Conservation (phyloP, 2,888 invertebrate species). For the Scaptodrosophila latifasciaeformis region DNA sequence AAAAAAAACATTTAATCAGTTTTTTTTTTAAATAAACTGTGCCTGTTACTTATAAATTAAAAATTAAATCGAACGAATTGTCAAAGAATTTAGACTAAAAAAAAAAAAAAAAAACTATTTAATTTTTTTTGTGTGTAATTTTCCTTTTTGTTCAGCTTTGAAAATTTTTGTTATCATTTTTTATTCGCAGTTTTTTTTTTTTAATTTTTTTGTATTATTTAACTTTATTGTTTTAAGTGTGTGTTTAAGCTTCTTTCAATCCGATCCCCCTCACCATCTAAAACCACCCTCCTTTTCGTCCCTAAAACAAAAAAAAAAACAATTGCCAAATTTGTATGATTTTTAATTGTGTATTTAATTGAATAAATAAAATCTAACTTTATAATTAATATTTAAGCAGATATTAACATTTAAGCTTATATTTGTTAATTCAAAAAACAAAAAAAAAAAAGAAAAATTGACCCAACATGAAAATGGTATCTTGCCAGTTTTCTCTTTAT, state of each 20-base stretch:
- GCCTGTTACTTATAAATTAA: constrained; percentile 7
- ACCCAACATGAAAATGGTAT: constrained; percentile 16
- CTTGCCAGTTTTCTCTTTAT: constrained; percentile 1
- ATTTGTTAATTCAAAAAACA: constrained; percentile 41
- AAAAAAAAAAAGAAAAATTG: constrained; percentile 15
- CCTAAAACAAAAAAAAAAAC: no score
- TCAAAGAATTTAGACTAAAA: background rate
- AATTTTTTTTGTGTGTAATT: constrained; percentile 5
- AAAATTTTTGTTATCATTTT: constrained; percentile 18
- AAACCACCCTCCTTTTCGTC: no score
- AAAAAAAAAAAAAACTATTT: background rate
- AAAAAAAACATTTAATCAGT: constrained; percentile 5
- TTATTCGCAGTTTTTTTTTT: constrained; percentile 30
- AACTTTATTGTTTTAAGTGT: no score
- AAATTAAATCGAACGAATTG: background rate
- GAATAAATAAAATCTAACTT: constrained; percentile 48
- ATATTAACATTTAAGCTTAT: constrained; percentile 62
- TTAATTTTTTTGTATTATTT: constrained; percentile 17
- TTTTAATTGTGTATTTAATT: constrained; percentile 3
- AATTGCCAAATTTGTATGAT: constrained; percentile 1
- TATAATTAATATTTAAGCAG: constrained; percentile 57
- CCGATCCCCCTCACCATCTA: no score
- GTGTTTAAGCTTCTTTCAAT: no score
- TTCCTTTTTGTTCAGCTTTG: constrained; percentile 27
- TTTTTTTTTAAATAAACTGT: no score